These are phyloP conservation scores for Acleris emargana DNA, from an alignment of 2,888 invertebrate species.

Conservation along the genomic window DNA sequence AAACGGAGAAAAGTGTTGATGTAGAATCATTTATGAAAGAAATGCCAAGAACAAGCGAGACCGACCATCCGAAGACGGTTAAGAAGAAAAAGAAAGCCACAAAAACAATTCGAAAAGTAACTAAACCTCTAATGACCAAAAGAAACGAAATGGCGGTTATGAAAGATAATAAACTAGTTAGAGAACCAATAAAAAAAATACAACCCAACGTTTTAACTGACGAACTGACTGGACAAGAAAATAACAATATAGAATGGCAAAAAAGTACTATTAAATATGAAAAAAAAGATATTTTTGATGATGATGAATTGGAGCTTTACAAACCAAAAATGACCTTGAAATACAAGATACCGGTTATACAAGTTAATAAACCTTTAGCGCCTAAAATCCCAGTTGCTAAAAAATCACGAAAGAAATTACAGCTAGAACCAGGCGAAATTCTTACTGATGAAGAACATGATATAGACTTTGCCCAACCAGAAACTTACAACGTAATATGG, in stretches of 20 bases:
- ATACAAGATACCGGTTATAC: constrained; percentile 1
- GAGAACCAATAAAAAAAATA: no score
- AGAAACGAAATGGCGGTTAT: no score
- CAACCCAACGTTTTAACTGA: no score
- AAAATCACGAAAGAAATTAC: background rate
- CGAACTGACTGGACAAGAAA: no score
- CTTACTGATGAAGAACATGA: background rate
- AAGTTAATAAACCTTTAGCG: background rate
- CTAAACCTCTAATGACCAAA: no score
- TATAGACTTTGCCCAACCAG: background rate
- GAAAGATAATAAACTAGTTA: no score
- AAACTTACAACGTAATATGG: background rate
- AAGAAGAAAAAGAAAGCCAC: no score
- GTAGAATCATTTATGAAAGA: constrained; percentile 4
- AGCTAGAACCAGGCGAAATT: background rate
- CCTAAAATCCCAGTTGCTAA: background rate
- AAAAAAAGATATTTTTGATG: no score
- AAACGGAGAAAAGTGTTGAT: background rate
- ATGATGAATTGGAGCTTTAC: no score
- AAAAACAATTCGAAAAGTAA: no score
- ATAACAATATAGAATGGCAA: no score
- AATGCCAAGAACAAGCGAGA: background rate
- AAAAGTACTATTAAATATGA: no score
- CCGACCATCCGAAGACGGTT: background rate
- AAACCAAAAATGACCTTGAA: constrained; percentile 16